phyloP scores from a whole-genome alignment of 2,113 vertebrate species.

The Scalopus aquaticus region DNA sequence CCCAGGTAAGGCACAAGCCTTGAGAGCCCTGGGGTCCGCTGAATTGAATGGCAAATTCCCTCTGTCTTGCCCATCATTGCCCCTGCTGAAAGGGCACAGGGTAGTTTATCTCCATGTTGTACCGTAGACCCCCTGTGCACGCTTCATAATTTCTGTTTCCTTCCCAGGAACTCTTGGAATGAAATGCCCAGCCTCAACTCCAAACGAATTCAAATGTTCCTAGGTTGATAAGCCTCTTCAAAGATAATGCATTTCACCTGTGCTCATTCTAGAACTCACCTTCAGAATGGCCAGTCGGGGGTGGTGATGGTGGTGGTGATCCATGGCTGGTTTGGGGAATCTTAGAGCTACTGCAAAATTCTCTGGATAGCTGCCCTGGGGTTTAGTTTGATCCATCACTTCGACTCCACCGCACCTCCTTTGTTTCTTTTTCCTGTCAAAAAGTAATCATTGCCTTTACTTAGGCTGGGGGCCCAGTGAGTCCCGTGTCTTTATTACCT shows the following conservation, averaged over 20 bases:
- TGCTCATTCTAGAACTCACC: neutral
- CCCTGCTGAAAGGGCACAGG: neutral
- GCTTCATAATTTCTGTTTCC: neutral
- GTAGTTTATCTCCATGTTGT: neutral
- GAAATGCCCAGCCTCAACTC: neutral
- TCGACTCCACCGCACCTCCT: too few species aligned
- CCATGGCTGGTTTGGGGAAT: neutral
- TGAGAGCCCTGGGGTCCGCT: neutral
- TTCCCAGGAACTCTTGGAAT: neutral
- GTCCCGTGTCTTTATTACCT: neutral
- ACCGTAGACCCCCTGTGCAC: neutral
- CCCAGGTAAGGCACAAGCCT: neutral
- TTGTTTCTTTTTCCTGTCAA: neutral
- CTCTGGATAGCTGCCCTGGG: neutral
- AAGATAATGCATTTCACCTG: neutral
- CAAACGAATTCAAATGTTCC: neutral
- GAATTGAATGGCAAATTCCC: neutral
- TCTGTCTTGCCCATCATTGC: neutral
- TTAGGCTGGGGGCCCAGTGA: neutral
- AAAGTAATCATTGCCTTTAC: neutral
- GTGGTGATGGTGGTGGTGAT: too few species aligned
- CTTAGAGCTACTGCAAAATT: neutral
- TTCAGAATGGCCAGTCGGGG: neutral
- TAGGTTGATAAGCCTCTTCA: neutral
- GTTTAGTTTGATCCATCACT: neutral